phyloP scores from a whole-genome alignment of 2,888 invertebrate genomes.

The Heliconius sara region DNA sequence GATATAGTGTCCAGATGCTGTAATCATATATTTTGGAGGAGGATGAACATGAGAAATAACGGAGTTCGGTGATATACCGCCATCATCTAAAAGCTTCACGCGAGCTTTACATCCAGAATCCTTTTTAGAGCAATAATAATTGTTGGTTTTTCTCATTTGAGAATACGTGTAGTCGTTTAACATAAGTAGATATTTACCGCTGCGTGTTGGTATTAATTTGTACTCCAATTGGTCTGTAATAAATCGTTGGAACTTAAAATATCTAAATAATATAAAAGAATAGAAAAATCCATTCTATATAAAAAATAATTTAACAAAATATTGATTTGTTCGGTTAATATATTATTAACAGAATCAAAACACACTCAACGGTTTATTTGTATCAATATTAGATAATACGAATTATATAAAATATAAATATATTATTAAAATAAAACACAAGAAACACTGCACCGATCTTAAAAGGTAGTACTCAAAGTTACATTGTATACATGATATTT shows the following conservation, averaged over 20 bases:
- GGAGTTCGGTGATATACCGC: constrained; percentile 33
- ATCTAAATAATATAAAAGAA: background rate
- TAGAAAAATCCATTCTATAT: background rate
- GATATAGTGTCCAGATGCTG: constrained; percentile 41
- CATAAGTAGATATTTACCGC: constrained; percentile 54
- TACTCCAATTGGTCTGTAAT: constrained; percentile 43
- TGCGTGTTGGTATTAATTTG: constrained; percentile 50
- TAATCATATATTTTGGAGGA: constrained; percentile 47
- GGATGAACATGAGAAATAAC: constrained; percentile 41
- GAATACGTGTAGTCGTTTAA: constrained; percentile 57
- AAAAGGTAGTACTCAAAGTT: too few species aligned
- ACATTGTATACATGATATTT: too few species aligned
- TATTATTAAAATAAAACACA: background rate
- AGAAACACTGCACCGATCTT: too few species aligned
- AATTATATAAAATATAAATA: background rate
- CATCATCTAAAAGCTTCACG: constrained; percentile 46
- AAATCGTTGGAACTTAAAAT: constrained; percentile 7
- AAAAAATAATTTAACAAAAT: background rate
- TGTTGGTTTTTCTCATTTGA: constrained; percentile 47
- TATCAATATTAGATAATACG: too few species aligned
- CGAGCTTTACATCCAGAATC: constrained; percentile 55
- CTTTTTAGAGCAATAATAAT: constrained; percentile 51
- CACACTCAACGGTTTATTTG: background rate
- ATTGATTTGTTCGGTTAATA: background rate
- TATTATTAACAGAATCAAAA: background rate